Percentiles rank a stretch among this genome's conserved stretches.
These are phyloP conservation scores for Tribolium castaneum DNA, from an alignment of 1,140 invertebrate genomes.

Conservation along the genomic window DNA sequence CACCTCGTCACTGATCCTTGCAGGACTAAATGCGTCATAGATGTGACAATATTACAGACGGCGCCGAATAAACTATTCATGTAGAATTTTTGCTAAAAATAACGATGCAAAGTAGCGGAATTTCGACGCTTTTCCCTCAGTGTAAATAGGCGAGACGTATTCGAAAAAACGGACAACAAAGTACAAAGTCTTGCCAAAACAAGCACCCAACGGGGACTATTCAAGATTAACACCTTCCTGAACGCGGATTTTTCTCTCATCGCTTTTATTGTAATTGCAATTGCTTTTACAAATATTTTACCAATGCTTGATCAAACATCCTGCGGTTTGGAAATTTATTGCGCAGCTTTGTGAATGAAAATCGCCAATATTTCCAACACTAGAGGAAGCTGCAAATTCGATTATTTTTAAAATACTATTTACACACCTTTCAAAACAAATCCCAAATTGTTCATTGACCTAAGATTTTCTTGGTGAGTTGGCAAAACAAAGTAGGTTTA, in stretches of 20 bases:
- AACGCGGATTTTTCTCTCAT: too few relatives aligned
- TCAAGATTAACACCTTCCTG: too few relatives aligned
- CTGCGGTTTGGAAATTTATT: background rate
- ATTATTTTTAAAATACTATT: background rate
- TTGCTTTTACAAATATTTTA: background rate
- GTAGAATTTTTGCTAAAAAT: constrained; percentile 27
- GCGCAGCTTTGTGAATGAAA: background rate
- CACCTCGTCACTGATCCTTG: background rate
- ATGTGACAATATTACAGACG: background rate
- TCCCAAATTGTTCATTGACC: background rate
- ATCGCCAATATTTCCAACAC: background rate
- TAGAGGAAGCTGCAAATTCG: background rate
- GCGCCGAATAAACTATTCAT: constrained; percentile 19
- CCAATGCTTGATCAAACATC: background rate
- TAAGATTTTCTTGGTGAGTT: too few relatives aligned
- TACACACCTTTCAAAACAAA: background rate
- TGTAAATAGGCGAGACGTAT: background rate
- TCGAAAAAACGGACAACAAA: background rate
- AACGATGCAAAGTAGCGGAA: constrained; percentile 1
- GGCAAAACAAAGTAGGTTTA: too few relatives aligned
- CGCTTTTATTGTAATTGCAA: too few relatives aligned
- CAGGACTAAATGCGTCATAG: too few relatives aligned
- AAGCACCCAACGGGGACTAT: background rate
- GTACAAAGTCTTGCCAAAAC: background rate
- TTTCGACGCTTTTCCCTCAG: constrained; percentile 8